Conservation (phyloP, 2,888 invertebrate species). For the Tetrapedia diversipes region DNA sequence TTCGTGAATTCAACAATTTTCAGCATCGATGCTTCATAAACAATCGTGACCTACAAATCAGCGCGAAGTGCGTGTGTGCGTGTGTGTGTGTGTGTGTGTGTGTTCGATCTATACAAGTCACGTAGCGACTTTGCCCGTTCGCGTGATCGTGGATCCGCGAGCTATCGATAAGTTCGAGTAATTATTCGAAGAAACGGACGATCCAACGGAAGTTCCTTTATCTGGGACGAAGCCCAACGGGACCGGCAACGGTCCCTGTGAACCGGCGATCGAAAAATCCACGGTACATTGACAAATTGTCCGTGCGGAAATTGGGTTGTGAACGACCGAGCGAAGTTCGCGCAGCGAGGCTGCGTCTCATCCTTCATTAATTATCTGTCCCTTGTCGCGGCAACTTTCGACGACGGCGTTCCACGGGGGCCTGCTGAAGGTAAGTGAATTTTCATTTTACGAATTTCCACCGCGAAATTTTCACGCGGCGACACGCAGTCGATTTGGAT, state of each 20-base stretch:
- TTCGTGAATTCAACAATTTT: too few relatives aligned
- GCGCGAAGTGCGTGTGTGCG: too few relatives aligned
- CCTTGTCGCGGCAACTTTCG: constrained; percentile 54
- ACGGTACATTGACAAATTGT: constrained; percentile 64
- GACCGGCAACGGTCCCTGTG: constrained; percentile 14
- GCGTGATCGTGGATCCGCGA: background rate
- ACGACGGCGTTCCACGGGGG: constrained; percentile 37
- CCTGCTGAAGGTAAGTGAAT: constrained; percentile 64
- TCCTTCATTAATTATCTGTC: constrained; percentile 69
- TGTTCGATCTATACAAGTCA: too few relatives aligned
- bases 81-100: too few relatives aligned
- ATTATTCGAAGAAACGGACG: constrained; percentile 46
- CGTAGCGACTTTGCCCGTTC: too few relatives aligned
- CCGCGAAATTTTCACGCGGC: constrained; percentile 19
- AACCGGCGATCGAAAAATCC: constrained; percentile 57
- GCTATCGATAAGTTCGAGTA: constrained; percentile 2
- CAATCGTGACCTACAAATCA: too few relatives aligned
- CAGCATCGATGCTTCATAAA: too few relatives aligned
- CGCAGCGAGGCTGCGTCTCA: constrained; percentile 55
- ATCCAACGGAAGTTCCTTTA: background rate
- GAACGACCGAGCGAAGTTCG: constrained; percentile 56
- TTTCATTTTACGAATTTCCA: constrained; percentile 56
- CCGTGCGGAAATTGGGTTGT: constrained; percentile 60
- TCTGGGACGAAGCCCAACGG: constrained; percentile 30
- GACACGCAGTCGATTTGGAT: background rate